These are phyloP conservation scores for Austrofundulus limnaeus DNA, from an alignment of 2,113 vertebrate genomes.

Conservation along the genomic window DNA sequence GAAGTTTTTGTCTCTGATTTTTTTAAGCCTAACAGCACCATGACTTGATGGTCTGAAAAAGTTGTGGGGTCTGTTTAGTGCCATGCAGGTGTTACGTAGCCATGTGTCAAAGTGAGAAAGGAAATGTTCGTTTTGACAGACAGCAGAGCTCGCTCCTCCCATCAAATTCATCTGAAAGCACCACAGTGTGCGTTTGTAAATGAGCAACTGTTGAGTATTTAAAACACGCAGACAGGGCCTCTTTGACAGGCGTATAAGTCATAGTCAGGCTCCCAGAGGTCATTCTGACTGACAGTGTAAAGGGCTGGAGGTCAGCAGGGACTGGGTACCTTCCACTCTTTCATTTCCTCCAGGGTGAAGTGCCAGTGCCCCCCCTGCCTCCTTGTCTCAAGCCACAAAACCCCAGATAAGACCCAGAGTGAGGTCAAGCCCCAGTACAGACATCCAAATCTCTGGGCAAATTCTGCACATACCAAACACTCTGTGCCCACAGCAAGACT, in stretches of 20 bases:
- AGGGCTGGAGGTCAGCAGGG: conserved; percentile 44
- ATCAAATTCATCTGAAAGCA: conserved; percentile 42
- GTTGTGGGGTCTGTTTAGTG: conserved; percentile 39
- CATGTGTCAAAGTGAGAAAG: conserved; percentile 58
- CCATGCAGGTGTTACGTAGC: conserved; percentile 59
- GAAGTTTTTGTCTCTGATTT: conserved; percentile 15
- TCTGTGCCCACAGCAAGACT: conserved; percentile 26
- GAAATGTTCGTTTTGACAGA: conserved; percentile 63
- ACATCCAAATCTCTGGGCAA: conserved; percentile 34
- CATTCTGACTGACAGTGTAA: conserved; percentile 57
- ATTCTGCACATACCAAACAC: conserved; percentile 53
- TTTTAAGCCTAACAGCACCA: conserved; percentile 16
- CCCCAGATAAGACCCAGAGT: conserved; percentile 62
- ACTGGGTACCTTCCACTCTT: conserved; percentile 42
- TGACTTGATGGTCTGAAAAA: conserved; percentile 26
- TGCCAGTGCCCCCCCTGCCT: conserved; percentile 41
- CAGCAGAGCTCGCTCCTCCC: conserved; percentile 47
- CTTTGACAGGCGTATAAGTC: conserved; percentile 50
- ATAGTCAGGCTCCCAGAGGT: conserved; percentile 39
- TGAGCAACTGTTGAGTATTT: conserved; percentile 46
- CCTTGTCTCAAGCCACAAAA: conserved; percentile 49
- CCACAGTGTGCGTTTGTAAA: conserved; percentile 36
- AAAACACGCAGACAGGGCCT: conserved; percentile 47
- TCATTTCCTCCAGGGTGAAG: conserved; percentile 59
- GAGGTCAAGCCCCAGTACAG: conserved; percentile 39